phyloP scores from a whole-genome alignment of 2,797 vertebrate species.

The Clarias platycephalus region DNA sequence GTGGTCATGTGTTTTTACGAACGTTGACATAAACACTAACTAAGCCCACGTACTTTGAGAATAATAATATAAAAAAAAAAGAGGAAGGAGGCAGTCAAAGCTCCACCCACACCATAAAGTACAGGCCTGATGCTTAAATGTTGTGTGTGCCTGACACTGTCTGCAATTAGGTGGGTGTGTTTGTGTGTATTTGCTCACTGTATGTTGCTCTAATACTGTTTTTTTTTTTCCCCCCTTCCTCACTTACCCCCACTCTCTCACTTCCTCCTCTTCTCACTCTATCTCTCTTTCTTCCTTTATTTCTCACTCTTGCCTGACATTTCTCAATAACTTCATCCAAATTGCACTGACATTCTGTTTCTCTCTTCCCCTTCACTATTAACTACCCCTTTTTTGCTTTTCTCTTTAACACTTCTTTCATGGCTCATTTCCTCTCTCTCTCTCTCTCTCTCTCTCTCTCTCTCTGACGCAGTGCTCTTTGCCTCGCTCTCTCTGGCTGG shows the following conservation, averaged over 20 bases:
- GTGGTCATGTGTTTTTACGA: conserved; percentile 55
- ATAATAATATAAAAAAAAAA: conserved; percentile 60
- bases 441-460: conserved; percentile 80
- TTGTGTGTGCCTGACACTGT: conserved; percentile 60
- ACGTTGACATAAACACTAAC: conserved; percentile 53
- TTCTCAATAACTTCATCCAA: conserved; percentile 71
- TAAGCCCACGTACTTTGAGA: not conserved
- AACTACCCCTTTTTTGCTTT: conserved; percentile 42
- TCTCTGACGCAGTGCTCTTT: conserved; percentile 99
- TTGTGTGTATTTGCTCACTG: conserved; percentile 69
- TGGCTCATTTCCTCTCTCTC: conserved; percentile 43
- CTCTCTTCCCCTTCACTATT: conserved; percentile 22
- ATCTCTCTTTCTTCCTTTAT: conserved; percentile 46
- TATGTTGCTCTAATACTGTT: conserved; percentile 81
- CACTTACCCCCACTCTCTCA: conserved; percentile 55
- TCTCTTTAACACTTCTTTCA: conserved; percentile 41
- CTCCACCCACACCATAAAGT: conserved; percentile 64
- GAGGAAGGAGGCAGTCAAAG: conserved; percentile 46
- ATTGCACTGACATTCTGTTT: conserved; percentile 3
- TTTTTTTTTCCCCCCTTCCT: conserved; percentile 71
- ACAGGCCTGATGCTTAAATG: conserved; percentile 36
- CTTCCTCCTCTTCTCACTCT: conserved; percentile 55
- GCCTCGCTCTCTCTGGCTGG: conserved; percentile 99
- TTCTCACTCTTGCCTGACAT: conserved; percentile 77
- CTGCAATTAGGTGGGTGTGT: conserved; percentile 54